A percentile compares a stretch with the other conserved stretches of the same genome.
Conservation (phyloP, 2,797 vertebrate species). For the Lagocephalus sceleratus region DNA sequence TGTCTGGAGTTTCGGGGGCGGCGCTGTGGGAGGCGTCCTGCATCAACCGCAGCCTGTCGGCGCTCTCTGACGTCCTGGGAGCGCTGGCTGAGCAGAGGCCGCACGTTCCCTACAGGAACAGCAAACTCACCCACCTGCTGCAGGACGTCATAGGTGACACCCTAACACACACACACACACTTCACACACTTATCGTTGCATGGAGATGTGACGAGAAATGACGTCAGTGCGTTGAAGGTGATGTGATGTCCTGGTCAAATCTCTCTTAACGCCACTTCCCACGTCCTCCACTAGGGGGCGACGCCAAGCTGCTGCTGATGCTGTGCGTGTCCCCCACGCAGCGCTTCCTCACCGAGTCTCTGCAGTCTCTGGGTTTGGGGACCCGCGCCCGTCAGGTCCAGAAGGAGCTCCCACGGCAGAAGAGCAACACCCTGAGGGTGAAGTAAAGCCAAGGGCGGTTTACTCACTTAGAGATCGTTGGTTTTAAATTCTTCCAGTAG, state of each 20-base stretch:
- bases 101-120: conserved; percentile 84
- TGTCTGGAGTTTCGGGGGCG: conserved; percentile 79
- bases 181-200: no score
- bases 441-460: conserved; percentile 37
- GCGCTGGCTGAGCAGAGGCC: conserved; percentile 79
- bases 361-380: conserved; percentile 83
- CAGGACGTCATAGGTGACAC: conserved; percentile 80
- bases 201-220: background rate
- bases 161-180: conserved; percentile 2
- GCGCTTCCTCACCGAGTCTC: conserved; percentile 77
- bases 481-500: no score
- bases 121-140: conserved; percentile 84
- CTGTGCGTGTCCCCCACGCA: conserved; percentile 82
- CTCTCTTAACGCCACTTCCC: background rate
- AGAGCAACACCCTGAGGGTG: conserved; percentile 54
- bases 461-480: no score
- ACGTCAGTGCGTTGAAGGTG: background rate
- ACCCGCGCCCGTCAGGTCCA: conserved; percentile 77
- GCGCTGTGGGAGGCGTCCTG: conserved; percentile 82
- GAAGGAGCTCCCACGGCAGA: conserved; percentile 65
- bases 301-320: conserved; percentile 83
- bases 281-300: conserved; percentile 75
- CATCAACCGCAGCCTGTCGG: conserved; percentile 85
- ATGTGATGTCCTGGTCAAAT: background rate
- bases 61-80: conserved; percentile 83